Base-by-base conservation (phyloP, 2,113 vertebrate species). In the Redunca redunca region DNA sequence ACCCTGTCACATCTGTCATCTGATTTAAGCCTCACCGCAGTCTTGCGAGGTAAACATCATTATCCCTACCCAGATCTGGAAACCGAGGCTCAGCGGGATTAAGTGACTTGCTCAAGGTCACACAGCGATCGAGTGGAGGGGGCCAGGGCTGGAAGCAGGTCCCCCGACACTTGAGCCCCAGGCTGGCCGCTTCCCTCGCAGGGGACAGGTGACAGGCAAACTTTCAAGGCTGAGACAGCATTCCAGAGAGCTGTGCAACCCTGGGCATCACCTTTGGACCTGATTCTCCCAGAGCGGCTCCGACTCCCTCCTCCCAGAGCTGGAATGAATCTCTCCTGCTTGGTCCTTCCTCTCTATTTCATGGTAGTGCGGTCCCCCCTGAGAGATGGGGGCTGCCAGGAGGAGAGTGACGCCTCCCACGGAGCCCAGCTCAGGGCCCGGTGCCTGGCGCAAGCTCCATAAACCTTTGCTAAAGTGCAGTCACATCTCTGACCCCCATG, bases 331-430 rank as follows among this genome's bases (percentile, higher is more conserved):
- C 88, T 60, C 58, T 84, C 33, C 67, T n/a, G 43, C 23, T 23
- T 12, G 26, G 26, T 8, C 23, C 19, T 82, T 1, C 21, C 2
- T 11, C 40, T 26, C 5, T 13, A 4, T 10, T 60, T 30, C 7
- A 13, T 13, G 30, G 9, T 1, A 52, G 9, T 0, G 19, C 1
- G 74, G 52, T 28, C 5, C 23, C 5, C 0, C 5, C 3, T 0
- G 26, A 58, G 86, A 78, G 26, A 30, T 5, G 25, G 6, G 12
- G 8, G n/a, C 43, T 14, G 28, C 26, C 28, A 23, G 57, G 82
- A 43, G 12, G 6, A 17, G 10, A 6, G 30, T 26, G 36, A 2
- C 0, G 2, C 2, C 10, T 50, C 11, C 33, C 5, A 3, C 19
- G 5, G 17, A 0, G 1, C 43, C 67, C 78, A 7, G 23, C 77